phyloP scores from a whole-genome alignment of 2,888 invertebrate genomes.

The Ormia ochracea region DNA sequence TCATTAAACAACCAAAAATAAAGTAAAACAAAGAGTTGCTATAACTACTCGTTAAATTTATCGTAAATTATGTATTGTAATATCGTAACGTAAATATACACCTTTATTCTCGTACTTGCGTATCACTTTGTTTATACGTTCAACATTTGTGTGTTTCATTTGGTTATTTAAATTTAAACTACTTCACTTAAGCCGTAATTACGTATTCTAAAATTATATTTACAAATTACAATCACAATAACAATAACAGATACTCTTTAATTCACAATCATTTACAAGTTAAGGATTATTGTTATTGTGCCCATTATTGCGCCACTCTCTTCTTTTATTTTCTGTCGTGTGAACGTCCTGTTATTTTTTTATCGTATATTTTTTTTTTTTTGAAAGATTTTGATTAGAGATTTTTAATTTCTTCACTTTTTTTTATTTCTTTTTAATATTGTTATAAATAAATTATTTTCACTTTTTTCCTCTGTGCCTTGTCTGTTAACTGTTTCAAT shows the following conservation, averaged over 20 bases:
- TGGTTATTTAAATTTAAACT: slow-evolving; percentile 27
- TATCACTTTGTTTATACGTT: slow-evolving; percentile 45
- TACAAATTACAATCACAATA: slow-evolving; percentile 24
- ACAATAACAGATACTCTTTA: not conserved
- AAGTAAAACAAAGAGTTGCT: slow-evolving; percentile 50
- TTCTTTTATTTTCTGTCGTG: slow-evolving; percentile 16
- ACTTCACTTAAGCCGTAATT: slow-evolving; percentile 5
- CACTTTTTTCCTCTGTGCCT: slow-evolving; percentile 41
- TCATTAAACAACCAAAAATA: slow-evolving; percentile 38
- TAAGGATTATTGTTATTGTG: slow-evolving; percentile 31
- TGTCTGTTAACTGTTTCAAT: slow-evolving; percentile 23
- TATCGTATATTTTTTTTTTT: not conserved
- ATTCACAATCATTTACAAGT: not conserved
- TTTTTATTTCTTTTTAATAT: not conserved
- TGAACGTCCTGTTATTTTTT: slow-evolving; percentile 42
- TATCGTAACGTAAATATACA: slow-evolving; percentile 47
- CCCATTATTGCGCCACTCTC: slow-evolving; percentile 10
- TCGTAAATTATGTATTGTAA: slow-evolving; percentile 48
- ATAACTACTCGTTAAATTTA: slow-evolving; percentile 55
- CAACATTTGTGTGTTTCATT: not conserved
- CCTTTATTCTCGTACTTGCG: slow-evolving; percentile 42
- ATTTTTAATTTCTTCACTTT: not conserved
- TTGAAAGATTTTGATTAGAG: not conserved
- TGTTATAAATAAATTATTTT: slow-evolving; percentile 41
- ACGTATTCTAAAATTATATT: slow-evolving; percentile 6